Evolutionary conservation across 2,113 vertebrate species (phyloP), one percentile per base, ranked within the genome.

Genomic region (Eurystomus gularis): DNA sequence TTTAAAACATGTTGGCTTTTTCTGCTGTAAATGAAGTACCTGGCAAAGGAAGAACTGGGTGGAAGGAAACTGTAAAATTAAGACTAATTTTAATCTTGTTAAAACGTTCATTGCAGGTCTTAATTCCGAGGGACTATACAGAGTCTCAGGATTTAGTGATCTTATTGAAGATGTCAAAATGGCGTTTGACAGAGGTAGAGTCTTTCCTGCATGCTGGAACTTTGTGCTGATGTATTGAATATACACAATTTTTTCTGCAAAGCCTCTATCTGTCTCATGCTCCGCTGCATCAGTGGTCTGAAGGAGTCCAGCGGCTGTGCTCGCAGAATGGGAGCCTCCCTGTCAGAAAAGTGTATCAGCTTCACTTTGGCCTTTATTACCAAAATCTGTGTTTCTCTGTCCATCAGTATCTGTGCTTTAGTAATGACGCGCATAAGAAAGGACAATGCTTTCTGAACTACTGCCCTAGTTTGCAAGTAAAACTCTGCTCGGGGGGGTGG

Each of bases 91-190:
- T 78, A 88, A 80, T 81, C 52, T 25, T 46, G 44, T 85, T 62
- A 61, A 95, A 72, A 64, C 84, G 37, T 81, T 94, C n/a, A 11
- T 40, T 94, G 54, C 95, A 99, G 99, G 99, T 98, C 98, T 99
- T 86, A 98, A 99, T 97, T 99, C 99, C 2, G 99, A 99, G 98
- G 99, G 99, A 89, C 98, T 99, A 5, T 99, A 99, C 98, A 98
- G 99, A 97, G 98, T 99, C 88, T 99, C 99, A 84, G 99, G 99
- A 95, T 99, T 99, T 97, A 99, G 99, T 69, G 99, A 99, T 95
- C 98, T 99, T 88, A 99, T 99, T 18, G 99, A 99, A 98, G 99
- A 99, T 70, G 99, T 99, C 97, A 99, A 99, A 98, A 98, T 99
- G 98, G 98, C 99, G 35, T 99, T 99, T 95, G 99, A 99, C 97